phyloP scores from a whole-genome alignment of 2,797 vertebrate species.

The Typhlichthys subterraneus region DNA sequence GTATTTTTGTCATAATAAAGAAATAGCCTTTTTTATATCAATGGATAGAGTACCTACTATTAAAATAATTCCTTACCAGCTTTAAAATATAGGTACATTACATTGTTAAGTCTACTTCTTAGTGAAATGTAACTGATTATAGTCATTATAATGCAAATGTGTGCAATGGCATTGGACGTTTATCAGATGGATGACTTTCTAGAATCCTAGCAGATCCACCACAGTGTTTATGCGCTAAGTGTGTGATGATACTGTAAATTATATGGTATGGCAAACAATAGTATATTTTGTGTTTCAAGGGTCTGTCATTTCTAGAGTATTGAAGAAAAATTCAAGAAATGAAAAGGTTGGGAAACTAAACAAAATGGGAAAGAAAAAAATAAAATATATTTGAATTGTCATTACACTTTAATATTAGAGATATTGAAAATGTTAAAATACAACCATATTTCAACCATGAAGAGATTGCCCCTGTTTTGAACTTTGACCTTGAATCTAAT shows the following conservation, averaged over 20 bases:
- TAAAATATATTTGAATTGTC: background rate
- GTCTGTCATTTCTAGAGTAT: constrained; percentile 16
- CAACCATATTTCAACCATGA: background rate
- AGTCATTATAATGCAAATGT: constrained; percentile 9
- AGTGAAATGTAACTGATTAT: constrained; percentile 10
- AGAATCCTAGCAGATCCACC: constrained; percentile 20
- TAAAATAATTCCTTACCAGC: background rate
- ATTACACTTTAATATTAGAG: background rate
- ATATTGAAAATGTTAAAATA: background rate
- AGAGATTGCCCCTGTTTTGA: constrained; percentile 9
- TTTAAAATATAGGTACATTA: background rate
- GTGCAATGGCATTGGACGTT: background rate
- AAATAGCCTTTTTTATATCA: no score
- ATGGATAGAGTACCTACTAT: no score
- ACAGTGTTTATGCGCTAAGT: constrained; percentile 22
- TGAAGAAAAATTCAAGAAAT: constrained; percentile 17
- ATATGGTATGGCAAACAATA: constrained; percentile 20
- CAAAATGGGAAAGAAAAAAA: background rate
- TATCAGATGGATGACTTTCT: constrained; percentile 4
- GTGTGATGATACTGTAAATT: constrained; percentile 31
- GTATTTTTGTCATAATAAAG: no score
- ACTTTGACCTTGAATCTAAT: constrained; percentile 28
- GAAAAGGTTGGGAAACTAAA: constrained; percentile 1
- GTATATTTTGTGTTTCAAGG: constrained; percentile 15
- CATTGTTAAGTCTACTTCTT: constrained; percentile 2